phyloP scores from a whole-genome alignment of 2,113 vertebrate species.

The Meles meles region DNA sequence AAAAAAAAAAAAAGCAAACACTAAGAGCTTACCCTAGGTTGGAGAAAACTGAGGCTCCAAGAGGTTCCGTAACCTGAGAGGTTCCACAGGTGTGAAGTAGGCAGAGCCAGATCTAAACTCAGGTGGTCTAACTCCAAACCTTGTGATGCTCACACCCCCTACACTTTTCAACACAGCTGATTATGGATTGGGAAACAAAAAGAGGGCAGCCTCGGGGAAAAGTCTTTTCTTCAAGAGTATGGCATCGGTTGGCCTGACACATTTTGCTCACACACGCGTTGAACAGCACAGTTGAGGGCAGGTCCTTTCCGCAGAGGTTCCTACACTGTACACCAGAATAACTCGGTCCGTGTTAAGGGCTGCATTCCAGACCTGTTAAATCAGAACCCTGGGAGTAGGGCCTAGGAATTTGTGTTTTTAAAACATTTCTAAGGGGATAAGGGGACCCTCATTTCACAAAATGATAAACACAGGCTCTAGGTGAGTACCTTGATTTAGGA shows the following conservation, averaged over 20 bases:
- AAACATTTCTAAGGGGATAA: neutral
- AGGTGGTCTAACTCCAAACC: neutral
- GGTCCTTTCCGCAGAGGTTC: neutral
- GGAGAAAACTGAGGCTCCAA: neutral
- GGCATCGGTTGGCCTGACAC: neutral
- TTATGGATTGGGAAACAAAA: neutral
- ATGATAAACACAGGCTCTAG: neutral
- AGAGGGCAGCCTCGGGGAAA: neutral
- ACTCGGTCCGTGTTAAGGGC: neutral
- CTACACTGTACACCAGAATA: neutral
- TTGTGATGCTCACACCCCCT: neutral
- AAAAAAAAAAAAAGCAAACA: neutral
- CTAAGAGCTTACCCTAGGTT: neutral
- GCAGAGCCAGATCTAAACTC: neutral
- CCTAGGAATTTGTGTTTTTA: neutral
- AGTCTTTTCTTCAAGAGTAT: neutral
- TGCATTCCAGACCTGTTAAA: neutral
- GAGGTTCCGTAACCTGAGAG: neutral
- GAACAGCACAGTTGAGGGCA: neutral
- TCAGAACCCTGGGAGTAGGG: neutral
- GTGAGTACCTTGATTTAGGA: neutral
- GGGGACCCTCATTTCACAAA: conserved; percentile 18
- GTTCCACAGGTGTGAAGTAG: neutral
- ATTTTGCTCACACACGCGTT: neutral
- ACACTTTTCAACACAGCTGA: neutral